A percentile compares a stretch with the other conserved stretches of the same genome.
Evolutionary conservation across 1,140 invertebrate genomes (phyloP).

Genomic region (Muscidifurax raptorellus): DNA sequence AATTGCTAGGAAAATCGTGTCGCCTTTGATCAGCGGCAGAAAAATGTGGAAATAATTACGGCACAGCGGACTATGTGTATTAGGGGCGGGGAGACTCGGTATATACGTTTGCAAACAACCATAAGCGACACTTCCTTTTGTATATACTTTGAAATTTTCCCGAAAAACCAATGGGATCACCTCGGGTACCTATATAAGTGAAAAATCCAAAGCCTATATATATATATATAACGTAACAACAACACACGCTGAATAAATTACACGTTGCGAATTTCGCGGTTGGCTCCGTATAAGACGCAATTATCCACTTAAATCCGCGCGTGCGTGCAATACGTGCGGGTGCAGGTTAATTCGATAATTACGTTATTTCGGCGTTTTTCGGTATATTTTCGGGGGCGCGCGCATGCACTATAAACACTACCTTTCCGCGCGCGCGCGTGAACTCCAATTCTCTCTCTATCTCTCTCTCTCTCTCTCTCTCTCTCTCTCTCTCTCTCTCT

Average conservation of each 20-base stretch:
- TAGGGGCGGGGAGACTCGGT: too few species aligned
- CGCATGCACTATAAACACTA: slow-evolving; percentile 18
- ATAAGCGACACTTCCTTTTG: background rate
- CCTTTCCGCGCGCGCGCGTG: slow-evolving; percentile 20
- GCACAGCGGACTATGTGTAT: too few species aligned
- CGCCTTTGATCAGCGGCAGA: too few species aligned
- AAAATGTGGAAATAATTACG: too few species aligned
- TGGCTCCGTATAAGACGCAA: too few species aligned
- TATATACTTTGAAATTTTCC: background rate
- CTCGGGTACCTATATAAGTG: too few species aligned
- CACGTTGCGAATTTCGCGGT: slow-evolving; percentile 24
- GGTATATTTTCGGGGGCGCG: background rate
- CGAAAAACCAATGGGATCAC: background rate
- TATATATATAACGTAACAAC: too few species aligned
- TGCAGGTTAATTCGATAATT: slow-evolving; percentile 46
- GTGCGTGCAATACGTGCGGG: background rate
- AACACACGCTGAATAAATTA: slow-evolving; percentile 15
- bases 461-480: too few species aligned
- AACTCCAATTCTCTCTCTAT: too few species aligned
- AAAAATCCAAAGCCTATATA: too few species aligned
- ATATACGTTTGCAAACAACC: background rate
- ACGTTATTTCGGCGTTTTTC: slow-evolving; percentile 16
- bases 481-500: too few species aligned
- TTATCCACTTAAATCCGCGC: slow-evolving; percentile 43
- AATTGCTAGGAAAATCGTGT: too few species aligned